phyloP scores from a whole-genome alignment of 2,113 vertebrate species.

The Indicator indicator region DNA sequence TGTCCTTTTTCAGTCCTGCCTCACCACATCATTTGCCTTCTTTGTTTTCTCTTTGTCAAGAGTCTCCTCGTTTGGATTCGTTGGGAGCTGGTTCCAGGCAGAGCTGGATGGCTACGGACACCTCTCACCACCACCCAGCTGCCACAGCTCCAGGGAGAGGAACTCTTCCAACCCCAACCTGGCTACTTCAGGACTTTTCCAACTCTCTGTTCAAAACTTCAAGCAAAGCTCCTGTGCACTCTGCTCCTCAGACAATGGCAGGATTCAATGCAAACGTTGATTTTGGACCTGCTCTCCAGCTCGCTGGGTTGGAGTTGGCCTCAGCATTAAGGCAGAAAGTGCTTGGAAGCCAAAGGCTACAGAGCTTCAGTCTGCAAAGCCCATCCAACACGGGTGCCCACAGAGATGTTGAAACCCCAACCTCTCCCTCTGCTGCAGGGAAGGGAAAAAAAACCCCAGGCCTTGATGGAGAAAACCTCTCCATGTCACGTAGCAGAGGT shows the following conservation, averaged over 20 bases:
- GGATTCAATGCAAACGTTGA: conserved; percentile 56
- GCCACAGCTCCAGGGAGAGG: not conserved
- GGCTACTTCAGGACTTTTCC: conserved; percentile 11
- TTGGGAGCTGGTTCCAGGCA: not conserved
- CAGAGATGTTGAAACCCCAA: not conserved
- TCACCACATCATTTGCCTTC: not conserved
- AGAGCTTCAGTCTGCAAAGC: not conserved
- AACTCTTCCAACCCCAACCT: conserved; percentile 10
- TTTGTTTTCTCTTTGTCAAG: not conserved
- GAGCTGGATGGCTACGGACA: not conserved
- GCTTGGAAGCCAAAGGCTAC: conserved; percentile 21
- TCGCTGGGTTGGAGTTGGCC: not conserved
- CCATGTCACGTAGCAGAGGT: conserved; percentile 3
- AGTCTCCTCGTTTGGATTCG: not conserved
- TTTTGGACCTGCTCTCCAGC: conserved; percentile 40
- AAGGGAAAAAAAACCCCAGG: not conserved
- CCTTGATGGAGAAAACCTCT: not conserved
- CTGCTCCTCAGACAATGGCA: conserved; percentile 46
- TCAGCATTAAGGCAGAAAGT: not conserved
- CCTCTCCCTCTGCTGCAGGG: not conserved
- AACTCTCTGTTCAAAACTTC: not conserved
- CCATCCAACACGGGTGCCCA: not conserved
- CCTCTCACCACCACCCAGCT: conserved; percentile 14
- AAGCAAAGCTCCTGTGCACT: not conserved
- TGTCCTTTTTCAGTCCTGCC: not conserved